Base-by-base conservation (phyloP, 1,140 invertebrate genomes). In the Oryctes rhinoceros region DNA sequence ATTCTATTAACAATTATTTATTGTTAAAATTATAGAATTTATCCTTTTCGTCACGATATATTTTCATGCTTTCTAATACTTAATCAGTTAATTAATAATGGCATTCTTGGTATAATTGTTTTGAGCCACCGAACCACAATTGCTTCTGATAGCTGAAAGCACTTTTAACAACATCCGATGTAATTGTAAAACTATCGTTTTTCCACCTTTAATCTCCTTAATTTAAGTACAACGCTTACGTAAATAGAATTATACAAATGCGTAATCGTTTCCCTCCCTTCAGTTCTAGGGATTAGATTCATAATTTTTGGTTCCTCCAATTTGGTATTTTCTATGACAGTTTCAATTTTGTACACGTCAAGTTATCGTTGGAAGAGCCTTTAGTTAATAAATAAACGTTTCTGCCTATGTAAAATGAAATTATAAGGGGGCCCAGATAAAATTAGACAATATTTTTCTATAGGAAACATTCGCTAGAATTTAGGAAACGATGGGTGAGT, bases 331-430 rank as follows among this genome's bases (percentile, higher is more conserved):
- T 53, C n/a, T n/a, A 48, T 10, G 11, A 15, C n/a, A 15, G 18
- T 67, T 20, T 24, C 65, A 67, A 18, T 67, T 67, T 67, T 67
- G 65, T 67, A 67, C 65, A 67, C 65, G 65, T 67, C 65, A 67
- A 67, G 18, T 67, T 67, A 5, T 67, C 18, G 65, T 6, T 67
- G 7, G 6, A 53, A 18, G 20, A 67, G 65, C 6, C 11, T 67
- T 35, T 67, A 18, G 30, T 67, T 35, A 67, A 24, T 67, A 20
- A 35, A 67, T 30, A 11, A 24, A 20, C 9, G 30, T 67, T 67
- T 35, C 11, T 4, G 9, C 15, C 20, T 20, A 18, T 35, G 13
- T 13, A 67, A 67, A 67, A 67, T 67, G 65, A 67, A 24, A 67
- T 67, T 67, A 4, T 67, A 67, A 67, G 10, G 7, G 7, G 49